Evolutionary conservation across 2,888 invertebrate genomes (phyloP), one percentile per base, ranked within the genome.

Genomic region (Tetragnatha montana): DNA sequence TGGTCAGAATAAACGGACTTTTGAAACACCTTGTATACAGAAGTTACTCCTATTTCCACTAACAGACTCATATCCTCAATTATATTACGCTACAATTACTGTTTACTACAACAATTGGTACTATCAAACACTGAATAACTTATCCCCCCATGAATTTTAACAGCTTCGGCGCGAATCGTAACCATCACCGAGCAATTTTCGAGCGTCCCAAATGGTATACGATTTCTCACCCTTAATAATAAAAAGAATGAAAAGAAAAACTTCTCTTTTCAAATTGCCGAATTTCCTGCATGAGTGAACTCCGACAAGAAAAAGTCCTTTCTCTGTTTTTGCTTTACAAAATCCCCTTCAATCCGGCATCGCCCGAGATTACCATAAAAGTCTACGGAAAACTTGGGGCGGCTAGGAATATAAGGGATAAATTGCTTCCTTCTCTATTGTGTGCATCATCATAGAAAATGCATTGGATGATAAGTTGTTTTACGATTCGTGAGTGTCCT

Each of bases 211-310:
- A 85, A 70, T 79, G 70, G 71, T 74, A 71, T 85, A n/a, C n/a
- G 70, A 70, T 85, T 69, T 85, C 70, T 85, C n/a, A 35, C 70
- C 22, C 14, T 22, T 71, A 79, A 85, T 71, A 79, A 85, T 79
- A 79, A 79, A 78, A 71, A 79, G 50, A 49, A 60, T 8, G 73
- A 79, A 85, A 78, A 51, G 78, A 22, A 49, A 60, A 17, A 73
- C 35, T 60, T 51, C 60, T 78, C 22, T 73, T 73, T 71, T 81
- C 22, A 50, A 76, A 79, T 85, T 85, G 78, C 51, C 10, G 76
- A 85, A 79, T 85, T 85, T 85, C n/a, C 35, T 69, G 85, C 85
- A 22, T 79, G 85, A 79, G 35, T 71, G 79, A 21, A 19, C n/a
- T n/a, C 47, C 8, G 49, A 17, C 12, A n/a, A 81, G 51, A n/a